Evolutionary conservation across 1,140 invertebrate species (phyloP).

Genomic region (Drosophila persimilis): DNA sequence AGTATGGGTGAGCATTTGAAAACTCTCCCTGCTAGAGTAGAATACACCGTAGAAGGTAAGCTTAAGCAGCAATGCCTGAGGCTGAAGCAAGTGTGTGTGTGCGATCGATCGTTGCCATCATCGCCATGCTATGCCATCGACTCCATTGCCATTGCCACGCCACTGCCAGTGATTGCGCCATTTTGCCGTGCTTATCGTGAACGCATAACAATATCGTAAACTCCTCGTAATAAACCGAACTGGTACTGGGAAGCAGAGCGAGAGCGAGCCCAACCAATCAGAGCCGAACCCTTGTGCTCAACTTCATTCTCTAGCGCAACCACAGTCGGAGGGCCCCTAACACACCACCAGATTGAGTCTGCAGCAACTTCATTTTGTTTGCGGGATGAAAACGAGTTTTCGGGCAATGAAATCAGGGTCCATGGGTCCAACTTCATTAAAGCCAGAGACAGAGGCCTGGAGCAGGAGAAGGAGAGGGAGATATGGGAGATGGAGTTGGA

Average conservation of each 20-base stretch:
- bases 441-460: constrained; percentile 19
- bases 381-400: constrained; percentile 41
- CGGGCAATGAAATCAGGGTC: constrained; percentile 27
- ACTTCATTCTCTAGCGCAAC: too few species aligned
- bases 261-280: constrained; percentile 18
- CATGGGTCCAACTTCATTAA: constrained; percentile 42
- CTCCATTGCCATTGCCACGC: constrained; percentile 11
- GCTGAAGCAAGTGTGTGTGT: too few species aligned
- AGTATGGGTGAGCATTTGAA: too few species aligned
- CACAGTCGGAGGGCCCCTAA: too few species aligned
- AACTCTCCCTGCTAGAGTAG: too few species aligned
- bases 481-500: not conserved
- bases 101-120: too few species aligned
- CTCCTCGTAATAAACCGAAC: not conserved
- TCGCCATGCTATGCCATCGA: not conserved
- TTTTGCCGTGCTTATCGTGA: constrained; percentile 13
- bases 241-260: constrained; percentile 4
- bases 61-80: too few species aligned
- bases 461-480: not conserved
- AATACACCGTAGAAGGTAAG: too few species aligned
- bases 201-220: constrained; percentile 6
- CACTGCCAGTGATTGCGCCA: constrained; percentile 41
- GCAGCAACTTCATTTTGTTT: constrained; percentile 44
- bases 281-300: constrained; percentile 4
- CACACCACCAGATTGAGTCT: constrained; percentile 25